phyloP scores from a whole-genome alignment of 1,140 invertebrate species.

The Drosophila neocordata region DNA sequence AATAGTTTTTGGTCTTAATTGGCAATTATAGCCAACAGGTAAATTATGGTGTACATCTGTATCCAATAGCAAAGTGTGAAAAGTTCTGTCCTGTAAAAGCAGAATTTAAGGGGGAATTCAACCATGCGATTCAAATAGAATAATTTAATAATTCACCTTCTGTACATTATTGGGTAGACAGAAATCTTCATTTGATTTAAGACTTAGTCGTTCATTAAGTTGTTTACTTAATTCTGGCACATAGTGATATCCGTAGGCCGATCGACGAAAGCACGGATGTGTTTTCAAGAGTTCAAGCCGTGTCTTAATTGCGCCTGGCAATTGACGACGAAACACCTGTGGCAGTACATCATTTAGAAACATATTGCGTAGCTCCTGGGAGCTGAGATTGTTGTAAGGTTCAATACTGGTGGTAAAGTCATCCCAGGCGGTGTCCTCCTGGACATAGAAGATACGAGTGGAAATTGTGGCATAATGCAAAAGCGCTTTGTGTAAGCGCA shows the following conservation, averaged over 20 bases:
- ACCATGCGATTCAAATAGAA: background rate
- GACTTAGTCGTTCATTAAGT: background rate
- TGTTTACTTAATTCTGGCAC: background rate
- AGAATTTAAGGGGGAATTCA: background rate
- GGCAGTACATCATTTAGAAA: slow-evolving; percentile 32
- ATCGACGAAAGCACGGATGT: slow-evolving; percentile 26
- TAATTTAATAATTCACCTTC: background rate
- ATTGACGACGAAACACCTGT: slow-evolving; percentile 10
- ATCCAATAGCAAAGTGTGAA: slow-evolving; percentile 33
- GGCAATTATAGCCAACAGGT: background rate
- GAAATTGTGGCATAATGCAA: slow-evolving; percentile 26
- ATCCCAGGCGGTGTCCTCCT: slow-evolving; percentile 19
- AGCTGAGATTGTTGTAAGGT: slow-evolving; percentile 17
- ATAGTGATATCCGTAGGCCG: slow-evolving; percentile 30
- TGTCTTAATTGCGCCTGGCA: background rate
- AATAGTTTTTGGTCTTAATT: slow-evolving; percentile 7
- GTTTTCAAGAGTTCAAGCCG: slow-evolving; percentile 27
- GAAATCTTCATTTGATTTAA: slow-evolving; percentile 23
- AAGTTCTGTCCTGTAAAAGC: background rate
- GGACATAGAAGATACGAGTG: slow-evolving; percentile 28
- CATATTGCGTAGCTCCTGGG: slow-evolving; percentile 4
- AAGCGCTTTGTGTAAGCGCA: background rate
- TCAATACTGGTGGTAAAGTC: background rate
- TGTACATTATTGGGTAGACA: background rate
- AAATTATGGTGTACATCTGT: background rate